Evolutionary conservation across 2,113 vertebrate species (phyloP).

Genomic region (Urocolius indicus): DNA sequence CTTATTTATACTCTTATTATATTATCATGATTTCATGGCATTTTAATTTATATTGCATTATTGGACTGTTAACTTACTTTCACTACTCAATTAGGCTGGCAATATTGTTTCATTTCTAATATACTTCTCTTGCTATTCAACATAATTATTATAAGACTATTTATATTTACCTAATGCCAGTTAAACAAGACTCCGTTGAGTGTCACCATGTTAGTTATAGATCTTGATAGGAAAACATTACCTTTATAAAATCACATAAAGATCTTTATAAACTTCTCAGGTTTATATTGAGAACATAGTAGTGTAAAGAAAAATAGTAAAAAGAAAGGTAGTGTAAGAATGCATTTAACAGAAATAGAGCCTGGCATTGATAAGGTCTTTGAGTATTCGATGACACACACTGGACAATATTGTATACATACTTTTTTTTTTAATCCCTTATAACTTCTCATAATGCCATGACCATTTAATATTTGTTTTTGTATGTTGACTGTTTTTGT

Average conservation of each 20-base stretch:
- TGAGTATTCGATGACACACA: not conserved
- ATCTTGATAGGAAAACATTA: not conserved
- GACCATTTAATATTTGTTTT: not conserved
- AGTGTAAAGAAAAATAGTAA: not conserved
- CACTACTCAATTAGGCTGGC: conserved; percentile 64
- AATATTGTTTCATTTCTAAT: conserved; percentile 68
- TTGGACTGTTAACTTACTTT: conserved; percentile 66
- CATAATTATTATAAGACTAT: conserved; percentile 62
- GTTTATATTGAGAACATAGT: not conserved
- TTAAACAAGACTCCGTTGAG: conserved; percentile 21
- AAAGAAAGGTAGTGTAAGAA: not conserved
- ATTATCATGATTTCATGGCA: conserved; percentile 68
- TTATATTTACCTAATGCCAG: conserved; percentile 44
- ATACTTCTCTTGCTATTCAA: conserved; percentile 38
- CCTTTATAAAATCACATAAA: not conserved
- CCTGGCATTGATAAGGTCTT: not conserved
- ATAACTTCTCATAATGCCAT: not conserved
- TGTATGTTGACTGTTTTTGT: not conserved
- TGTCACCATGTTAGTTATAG: not conserved
- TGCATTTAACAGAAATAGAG: not conserved
- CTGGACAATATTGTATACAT: not conserved
- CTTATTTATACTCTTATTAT: conserved; percentile 65
- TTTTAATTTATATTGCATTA: conserved; percentile 74
- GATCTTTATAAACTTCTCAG: not conserved
- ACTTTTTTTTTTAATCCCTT: not conserved